Evolutionary conservation across 2,888 invertebrate genomes (phyloP), one percentile per base, ranked within the genome.

Genomic region (Crepidodera aurea): DNA sequence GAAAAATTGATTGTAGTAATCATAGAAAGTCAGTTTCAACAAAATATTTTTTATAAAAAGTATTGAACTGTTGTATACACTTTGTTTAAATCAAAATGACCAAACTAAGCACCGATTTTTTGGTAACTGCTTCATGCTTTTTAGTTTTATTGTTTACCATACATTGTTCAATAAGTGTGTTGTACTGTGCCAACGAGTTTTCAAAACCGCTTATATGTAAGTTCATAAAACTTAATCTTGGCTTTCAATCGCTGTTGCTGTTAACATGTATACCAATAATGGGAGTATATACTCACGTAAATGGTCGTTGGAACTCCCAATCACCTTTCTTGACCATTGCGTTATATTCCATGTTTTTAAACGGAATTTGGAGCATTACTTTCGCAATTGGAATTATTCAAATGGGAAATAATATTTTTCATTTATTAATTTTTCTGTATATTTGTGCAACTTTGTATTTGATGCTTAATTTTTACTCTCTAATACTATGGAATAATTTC

Each of bases 181-280:
- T 39, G 2, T 53, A 34, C 42, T 44, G 50, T 53, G 32, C 29
- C 2, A 54, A 29, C 10, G n/a, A 50, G 22, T 29, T 54, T n/a
- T n/a, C 22, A 10, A 12, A 32, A 7, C 13, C 13, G 10, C 13
- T 56, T 13, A 29, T 51, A 2, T 44, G 37, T n/a, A 57, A 57
- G 10, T 19, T 51, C 0, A 7, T 58, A 1, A 37, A 55, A 27
- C 18, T 64, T 8, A 58, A 64, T 37, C 10, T 61, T 22, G 54
- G 18, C 10, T 58, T 44, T 44, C 64, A 64, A 50, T 50, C 51
- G 22, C 57, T 64, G 12, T 61, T 61, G 10, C 29, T 64, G 3
- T 50, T 61, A 48, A 40, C 57, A 2, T 58, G 51, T 39, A 15
- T 58, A 19, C 64, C 64, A 1, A 48, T 58, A 15, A 16, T 58